A percentile compares a stretch with the other conserved stretches of the same genome.
These are phyloP conservation scores for Stenoptilia bipunctidactyla DNA, from an alignment of 2,888 invertebrate species.

Conservation along the genomic window DNA sequence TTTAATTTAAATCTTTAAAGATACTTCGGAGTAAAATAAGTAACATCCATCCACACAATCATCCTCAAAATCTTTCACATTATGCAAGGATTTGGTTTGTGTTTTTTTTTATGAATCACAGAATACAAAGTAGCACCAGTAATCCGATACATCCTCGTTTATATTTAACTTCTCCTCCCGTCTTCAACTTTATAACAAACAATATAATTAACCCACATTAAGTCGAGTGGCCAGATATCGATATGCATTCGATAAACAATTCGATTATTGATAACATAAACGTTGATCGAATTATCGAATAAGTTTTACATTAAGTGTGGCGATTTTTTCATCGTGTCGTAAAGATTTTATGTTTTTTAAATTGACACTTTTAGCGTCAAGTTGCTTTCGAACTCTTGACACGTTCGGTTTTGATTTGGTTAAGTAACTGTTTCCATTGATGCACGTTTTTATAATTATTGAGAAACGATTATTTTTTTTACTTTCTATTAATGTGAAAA, in stretches of 20 bases:
- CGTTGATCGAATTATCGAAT: not conserved
- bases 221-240: not conserved
- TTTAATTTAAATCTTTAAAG: too few species aligned
- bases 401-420: conserved; percentile 38
- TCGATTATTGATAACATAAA: conserved; percentile 1
- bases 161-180: not conserved
- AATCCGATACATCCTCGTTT: not conserved
- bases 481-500: too few species aligned
- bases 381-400: conserved; percentile 55
- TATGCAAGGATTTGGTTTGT: too few species aligned
- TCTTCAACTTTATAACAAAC: not conserved
- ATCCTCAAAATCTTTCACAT: too few species aligned
- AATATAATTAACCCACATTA: conserved; percentile 1
- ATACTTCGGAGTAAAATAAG: too few species aligned
- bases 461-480: too few species aligned
- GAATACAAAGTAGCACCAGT: not conserved
- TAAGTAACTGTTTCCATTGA: conserved; percentile 32
- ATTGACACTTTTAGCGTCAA: conserved; percentile 33
- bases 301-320: not conserved
- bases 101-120: too few species aligned
- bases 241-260: not conserved
- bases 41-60: too few species aligned
- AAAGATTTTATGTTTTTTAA: conserved; percentile 44
- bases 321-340: not conserved
- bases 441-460: not conserved